These are phyloP conservation scores for Pseudomyrmex sp. DNA, from an alignment of 1,140 invertebrate genomes.

Conservation along the genomic window DNA sequence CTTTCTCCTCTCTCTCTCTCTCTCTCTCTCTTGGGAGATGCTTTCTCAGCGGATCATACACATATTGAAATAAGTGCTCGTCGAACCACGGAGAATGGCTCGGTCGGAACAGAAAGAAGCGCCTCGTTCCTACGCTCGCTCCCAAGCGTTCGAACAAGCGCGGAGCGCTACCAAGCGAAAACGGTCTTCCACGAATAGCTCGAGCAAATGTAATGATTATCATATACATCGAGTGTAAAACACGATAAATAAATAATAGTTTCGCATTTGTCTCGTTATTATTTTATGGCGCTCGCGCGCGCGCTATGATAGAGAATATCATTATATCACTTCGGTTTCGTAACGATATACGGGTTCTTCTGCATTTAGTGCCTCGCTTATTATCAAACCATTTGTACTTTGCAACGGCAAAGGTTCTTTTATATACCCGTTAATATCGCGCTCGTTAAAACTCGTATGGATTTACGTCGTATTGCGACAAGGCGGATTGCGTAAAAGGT, in stretches of 20 bases:
- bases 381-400: slow-evolving; percentile 17
- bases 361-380: slow-evolving; percentile 1
- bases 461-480: slow-evolving; percentile 34
- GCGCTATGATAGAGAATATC: no score
- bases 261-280: no score
- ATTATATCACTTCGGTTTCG: no score
- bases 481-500: slow-evolving; percentile 29
- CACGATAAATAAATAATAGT: no score
- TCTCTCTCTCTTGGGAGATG: slow-evolving; percentile 27
- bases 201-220: slow-evolving; percentile 12
- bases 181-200: neutral
- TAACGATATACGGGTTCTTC: no score
- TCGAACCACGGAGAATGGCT: slow-evolving; percentile 34
- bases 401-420: neutral
- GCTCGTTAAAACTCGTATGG: slow-evolving; percentile 41
- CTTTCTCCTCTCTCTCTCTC: neutral
- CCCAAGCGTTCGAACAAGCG: neutral
- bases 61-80: slow-evolving; percentile 48
- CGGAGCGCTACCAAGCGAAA: neutral
- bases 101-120: neutral
- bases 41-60: slow-evolving; percentile 41
- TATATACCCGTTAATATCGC: no score
- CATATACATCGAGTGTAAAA: no score
- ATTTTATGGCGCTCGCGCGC: no score
- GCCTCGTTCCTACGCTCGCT: neutral